Base-by-base conservation (phyloP, 2,888 invertebrate genomes). In the Subacronicta megacephala region DNA sequence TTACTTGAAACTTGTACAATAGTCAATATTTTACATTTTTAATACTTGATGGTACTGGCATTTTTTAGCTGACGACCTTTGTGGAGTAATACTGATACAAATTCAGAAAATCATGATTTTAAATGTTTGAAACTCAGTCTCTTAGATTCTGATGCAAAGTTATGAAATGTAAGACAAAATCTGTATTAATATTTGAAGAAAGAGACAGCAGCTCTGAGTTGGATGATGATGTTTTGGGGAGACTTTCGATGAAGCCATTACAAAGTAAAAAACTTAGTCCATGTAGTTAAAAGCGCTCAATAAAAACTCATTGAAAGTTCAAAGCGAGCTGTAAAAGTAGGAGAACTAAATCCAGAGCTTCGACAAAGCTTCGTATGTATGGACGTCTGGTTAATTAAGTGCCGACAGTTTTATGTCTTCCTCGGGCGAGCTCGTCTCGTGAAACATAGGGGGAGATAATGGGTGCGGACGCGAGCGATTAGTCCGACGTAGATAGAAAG, bases 331-430 rank as follows among this genome's bases (percentile, higher is more conserved):
- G 20, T 50, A 26, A 37, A 58, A 40, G 20, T 49, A 55, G 23
- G 43, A 33, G 31, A 57, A 47, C 43, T 31, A 42, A 43, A 50
- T 67, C 35, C 23, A 12, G 35, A 43, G 42, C 52, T 62, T 42
- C 18, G 15, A 17, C 43, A 45, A 38, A 47, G 45, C 23, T 47
- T 36, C 31, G 51, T 58, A 44, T 41, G 43, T 52, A 61, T 53
- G 18, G 37, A 60, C 35, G 66, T 62, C 59, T 63, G 23, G 64
- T 41, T 72, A 70, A 78, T 78, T 78, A 75, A 68, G 47, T 54
- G 62, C 37, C 26, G 60, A 62, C 66, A 65, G 58, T 67, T 78
- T 78, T 78, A 78, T 64, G 72, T 62, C 57, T 69, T 77, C 73
- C 43, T 50, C 41, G 45, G 62, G 57, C 45, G 37, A 38, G 10